A percentile compares a stretch with the other conserved stretches of the same genome.
These are phyloP conservation scores for Aricia agestis DNA, from an alignment of 1,140 invertebrate species.

Conservation along the genomic window DNA sequence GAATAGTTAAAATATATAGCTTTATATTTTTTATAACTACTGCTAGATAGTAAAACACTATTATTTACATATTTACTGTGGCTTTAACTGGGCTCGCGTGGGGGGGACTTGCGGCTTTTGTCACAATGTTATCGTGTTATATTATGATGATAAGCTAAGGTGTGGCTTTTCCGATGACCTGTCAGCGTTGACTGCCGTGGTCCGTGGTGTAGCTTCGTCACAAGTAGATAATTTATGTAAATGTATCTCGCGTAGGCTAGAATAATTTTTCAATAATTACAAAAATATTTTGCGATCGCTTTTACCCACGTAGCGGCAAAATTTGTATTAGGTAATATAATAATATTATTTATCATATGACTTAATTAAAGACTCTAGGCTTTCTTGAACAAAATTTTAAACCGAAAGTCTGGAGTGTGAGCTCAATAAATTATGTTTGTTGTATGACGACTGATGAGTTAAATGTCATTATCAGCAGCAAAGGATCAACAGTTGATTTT, in stretches of 20 bases:
- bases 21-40: constrained; percentile 2
- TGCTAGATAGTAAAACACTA: background rate
- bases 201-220: background rate
- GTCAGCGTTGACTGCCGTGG: no score
- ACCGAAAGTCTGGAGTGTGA: background rate
- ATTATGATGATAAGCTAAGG: no score
- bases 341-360: no score
- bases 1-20: background rate
- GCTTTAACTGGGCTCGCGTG: background rate
- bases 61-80: background rate
- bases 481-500: background rate
- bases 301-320: background rate
- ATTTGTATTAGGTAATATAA: no score
- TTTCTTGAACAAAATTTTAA: background rate
- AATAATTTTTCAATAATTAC: background rate
- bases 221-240: constrained; percentile 3
- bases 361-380: background rate
- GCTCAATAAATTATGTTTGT: no score
- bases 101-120: background rate
- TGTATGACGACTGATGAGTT: no score
- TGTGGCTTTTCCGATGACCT: no score
- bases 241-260: background rate
- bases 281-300: constrained; percentile 9
- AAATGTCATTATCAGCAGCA: background rate
- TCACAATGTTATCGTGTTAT: background rate